Evolutionary conservation across 2,888 invertebrate species (phyloP).

Genomic region (Scaptomyza parva): DNA sequence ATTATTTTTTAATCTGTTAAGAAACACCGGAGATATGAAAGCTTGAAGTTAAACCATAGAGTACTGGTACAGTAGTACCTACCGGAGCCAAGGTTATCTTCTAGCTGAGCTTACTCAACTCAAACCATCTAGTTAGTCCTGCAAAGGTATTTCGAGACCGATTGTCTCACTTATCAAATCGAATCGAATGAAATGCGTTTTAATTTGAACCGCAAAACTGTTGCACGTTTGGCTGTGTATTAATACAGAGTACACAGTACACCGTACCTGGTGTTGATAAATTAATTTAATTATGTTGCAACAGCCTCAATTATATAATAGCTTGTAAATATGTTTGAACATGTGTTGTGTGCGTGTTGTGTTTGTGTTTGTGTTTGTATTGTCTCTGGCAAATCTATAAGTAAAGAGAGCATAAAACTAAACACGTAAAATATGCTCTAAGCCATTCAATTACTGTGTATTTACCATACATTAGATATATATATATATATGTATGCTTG

Average conservation of each 20-base stretch:
- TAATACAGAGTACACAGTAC: too few species aligned
- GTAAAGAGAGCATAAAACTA: not conserved
- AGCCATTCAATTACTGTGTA: not conserved
- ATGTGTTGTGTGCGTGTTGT: not conserved
- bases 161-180: too few species aligned
- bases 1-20: too few species aligned
- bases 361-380: not conserved
- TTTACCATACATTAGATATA: too few species aligned
- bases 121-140: too few species aligned
- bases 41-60: too few species aligned
- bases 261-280: not conserved
- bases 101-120: too few species aligned
- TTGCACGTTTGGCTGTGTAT: too few species aligned
- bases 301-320: not conserved
- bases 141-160: too few species aligned
- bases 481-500: conserved; percentile 1
- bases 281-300: not conserved
- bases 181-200: not conserved
- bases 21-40: too few species aligned
- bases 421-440: not conserved
- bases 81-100: too few species aligned
- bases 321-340: not conserved
- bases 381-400: not conserved
- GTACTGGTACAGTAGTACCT: too few species aligned
- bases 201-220: not conserved